phyloP scores from a whole-genome alignment of 2,113 vertebrate species.

The Coregonus clupeaformis region DNA sequence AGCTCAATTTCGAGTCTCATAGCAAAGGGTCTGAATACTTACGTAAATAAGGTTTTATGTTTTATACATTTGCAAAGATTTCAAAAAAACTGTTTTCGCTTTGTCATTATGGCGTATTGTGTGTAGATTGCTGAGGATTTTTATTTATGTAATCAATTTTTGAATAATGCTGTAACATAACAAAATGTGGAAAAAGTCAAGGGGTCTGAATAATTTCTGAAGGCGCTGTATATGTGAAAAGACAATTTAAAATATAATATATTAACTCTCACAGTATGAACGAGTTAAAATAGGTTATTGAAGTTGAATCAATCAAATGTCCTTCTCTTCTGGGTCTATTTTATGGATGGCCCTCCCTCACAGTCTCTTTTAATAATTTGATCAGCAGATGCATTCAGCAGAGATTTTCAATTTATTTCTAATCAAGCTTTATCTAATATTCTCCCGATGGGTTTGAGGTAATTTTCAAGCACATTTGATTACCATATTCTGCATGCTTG shows the following conservation, averaged over 20 bases:
- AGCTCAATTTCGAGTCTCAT: too few species aligned
- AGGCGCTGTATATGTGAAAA: too few species aligned
- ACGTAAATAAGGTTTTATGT: too few species aligned
- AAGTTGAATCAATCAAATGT: slow-evolving; percentile 70
- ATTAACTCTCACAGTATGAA: background rate
- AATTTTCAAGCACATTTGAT: slow-evolving; percentile 75
- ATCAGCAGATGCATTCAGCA: slow-evolving; percentile 73
- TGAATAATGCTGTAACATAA: too few species aligned
- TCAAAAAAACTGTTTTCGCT: too few species aligned
- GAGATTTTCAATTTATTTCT: slow-evolving; percentile 83
- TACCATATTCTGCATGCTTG: slow-evolving; percentile 59
- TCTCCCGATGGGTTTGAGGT: slow-evolving; percentile 76
- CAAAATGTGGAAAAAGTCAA: too few species aligned
- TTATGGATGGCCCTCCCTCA: slow-evolving; percentile 56
- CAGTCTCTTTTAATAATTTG: slow-evolving; percentile 71
- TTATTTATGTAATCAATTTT: too few species aligned
- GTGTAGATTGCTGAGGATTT: too few species aligned
- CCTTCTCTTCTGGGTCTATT: slow-evolving; percentile 47
- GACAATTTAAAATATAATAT: background rate
- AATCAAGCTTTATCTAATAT: slow-evolving; percentile 82
- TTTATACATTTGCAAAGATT: too few species aligned
- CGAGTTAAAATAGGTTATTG: slow-evolving; percentile 35
- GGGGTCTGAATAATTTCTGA: too few species aligned
- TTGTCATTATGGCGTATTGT: too few species aligned
- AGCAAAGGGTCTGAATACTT: too few species aligned